Base-by-base conservation (phyloP, 2,888 invertebrate genomes). In the Drosophila anomalipes region DNA sequence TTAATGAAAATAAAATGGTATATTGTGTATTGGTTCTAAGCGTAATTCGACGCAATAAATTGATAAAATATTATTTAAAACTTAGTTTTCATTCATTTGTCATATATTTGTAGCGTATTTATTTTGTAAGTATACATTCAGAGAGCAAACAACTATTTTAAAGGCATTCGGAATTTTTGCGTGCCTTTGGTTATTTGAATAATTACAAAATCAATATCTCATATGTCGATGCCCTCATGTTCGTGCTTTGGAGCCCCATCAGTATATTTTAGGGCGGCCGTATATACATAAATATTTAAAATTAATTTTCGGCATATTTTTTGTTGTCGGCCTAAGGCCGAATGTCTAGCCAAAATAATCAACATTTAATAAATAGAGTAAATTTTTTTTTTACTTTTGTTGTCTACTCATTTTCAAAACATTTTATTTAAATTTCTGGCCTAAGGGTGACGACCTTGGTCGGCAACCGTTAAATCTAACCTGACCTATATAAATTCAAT, bases 151-250 rank as follows among this genome's bases (percentile, higher is more conserved):
- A 37, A 41, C 41, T 41, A 41, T 41, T 41, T n/a, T 10, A 41
- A 41, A 10, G 10, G n/a, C 10, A 10, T 10, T 41, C n/a, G 41
- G 41, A 41, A 41, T 41, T 41, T 41, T 12, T 3, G n/a, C 41
- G n/a, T 41, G 41, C 10, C 10, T n/a, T 41, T n/a, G 41, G n/a
- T 41, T n/a, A 41, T 41, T 41, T 41, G 41, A 41, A 41, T 41
- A 47, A 47, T 47, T 47, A 47, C 47, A 47, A 47, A 47, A 47
- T 47, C 47, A 47, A 47, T 47, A 47, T 26, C 28, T 47, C 9
- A 22, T 16, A 47, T 26, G 47, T 26, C 47, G 28, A 47, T 47
- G 47, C 47, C 47, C 47, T 26, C 16, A 26, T 47, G 47, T 47
- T 16, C 19, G 47, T 9, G 47, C 26, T 9, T 16, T 16, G 47